These are phyloP conservation scores for Harpegnathos saltator DNA, from an alignment of 1,140 invertebrate genomes.

Conservation along the genomic window DNA sequence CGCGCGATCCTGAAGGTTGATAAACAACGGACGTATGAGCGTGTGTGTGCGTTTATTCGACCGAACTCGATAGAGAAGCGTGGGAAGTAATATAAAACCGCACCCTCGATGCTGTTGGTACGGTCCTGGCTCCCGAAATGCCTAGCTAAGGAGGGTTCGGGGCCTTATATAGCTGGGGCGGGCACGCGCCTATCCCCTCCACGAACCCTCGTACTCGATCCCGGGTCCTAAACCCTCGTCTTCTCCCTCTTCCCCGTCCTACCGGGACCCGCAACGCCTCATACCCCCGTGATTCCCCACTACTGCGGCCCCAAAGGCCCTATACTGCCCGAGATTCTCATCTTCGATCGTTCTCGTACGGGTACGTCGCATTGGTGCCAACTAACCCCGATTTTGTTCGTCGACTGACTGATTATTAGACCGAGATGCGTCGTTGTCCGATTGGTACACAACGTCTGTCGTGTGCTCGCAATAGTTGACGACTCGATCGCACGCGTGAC, in stretches of 20 bases:
- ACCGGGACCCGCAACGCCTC: conserved; percentile 68
- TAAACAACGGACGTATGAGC: conserved; percentile 24
- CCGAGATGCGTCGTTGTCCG: conserved; percentile 54
- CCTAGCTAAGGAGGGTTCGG: conserved; percentile 81
- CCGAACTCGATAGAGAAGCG: conserved; percentile 23
- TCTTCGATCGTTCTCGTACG: conserved; percentile 68
- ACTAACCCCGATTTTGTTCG: conserved; percentile 49
- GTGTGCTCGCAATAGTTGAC: conserved; percentile 22
- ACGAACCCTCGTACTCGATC: conserved; percentile 72
- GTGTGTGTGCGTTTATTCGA: conserved; percentile 17
- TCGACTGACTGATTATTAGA: conserved; percentile 50
- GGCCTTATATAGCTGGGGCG: conserved; percentile 84
- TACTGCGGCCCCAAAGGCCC: conserved; percentile 73
- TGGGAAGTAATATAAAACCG: conserved; percentile 47
- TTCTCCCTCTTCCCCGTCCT: conserved; percentile 71
- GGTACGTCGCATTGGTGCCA: background rate
- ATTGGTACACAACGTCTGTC: conserved; percentile 6
- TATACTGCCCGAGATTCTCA: conserved; percentile 82
- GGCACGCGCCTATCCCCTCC: conserved; percentile 85
- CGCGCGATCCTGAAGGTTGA: conserved; percentile 18
- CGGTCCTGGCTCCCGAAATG: conserved; percentile 85
- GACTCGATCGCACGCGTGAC: too few species aligned
- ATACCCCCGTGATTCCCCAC: conserved; percentile 72
- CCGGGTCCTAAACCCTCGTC: conserved; percentile 81
- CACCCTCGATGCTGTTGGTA: conserved; percentile 78